Conservation (phyloP, 2,113 vertebrate species). For the Aepyceros melampus region DNA sequence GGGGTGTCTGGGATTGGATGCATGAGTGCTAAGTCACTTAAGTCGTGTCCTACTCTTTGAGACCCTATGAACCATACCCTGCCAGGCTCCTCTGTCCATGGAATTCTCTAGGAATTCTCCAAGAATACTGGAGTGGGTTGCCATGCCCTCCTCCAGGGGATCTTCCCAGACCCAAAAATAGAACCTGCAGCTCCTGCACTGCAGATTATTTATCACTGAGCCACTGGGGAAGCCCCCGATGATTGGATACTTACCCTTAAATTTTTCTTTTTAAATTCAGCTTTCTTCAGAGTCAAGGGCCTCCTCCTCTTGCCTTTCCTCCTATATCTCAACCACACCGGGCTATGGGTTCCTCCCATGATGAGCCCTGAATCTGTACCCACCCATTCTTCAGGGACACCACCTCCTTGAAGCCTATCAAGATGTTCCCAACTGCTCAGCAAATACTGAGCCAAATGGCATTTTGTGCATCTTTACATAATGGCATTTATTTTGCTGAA, state of each 20-base stretch:
- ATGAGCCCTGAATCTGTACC: fast-evolving
- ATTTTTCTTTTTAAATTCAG: neutral
- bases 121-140: neutral
- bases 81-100: neutral
- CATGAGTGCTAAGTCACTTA: neutral
- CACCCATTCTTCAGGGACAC: neutral
- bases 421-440: neutral
- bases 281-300: neutral
- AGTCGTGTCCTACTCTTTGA: neutral
- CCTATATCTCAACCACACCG: neutral
- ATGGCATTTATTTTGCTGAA: neutral
- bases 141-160: neutral
- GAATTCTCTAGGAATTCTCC: neutral
- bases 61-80: neutral
- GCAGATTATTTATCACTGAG: neutral
- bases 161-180: neutral
- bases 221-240: neutral
- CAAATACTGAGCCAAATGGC: neutral
- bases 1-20: neutral
- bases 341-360: fast-evolving
- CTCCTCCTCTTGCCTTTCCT: neutral
- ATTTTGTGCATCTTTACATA: neutral
- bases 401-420: neutral
- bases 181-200: fast-evolving
- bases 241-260: neutral